Percentiles rank a stretch among this genome's conserved stretches.
Evolutionary conservation across 2,113 vertebrate genomes (phyloP).

Genomic region (Jaculus jaculus): DNA sequence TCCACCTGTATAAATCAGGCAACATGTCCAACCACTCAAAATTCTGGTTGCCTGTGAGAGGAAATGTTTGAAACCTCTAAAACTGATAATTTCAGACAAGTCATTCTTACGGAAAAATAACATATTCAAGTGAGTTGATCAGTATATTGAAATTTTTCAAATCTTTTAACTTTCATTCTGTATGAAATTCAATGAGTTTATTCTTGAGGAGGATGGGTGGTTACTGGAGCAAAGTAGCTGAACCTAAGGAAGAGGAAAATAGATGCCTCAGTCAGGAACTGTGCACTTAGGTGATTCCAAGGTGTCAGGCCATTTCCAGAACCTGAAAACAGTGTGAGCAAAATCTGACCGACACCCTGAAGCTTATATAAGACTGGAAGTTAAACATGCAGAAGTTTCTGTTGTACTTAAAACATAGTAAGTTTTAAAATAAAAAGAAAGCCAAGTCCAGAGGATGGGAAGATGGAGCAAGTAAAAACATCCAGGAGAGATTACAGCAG

Average conservation of each 20-base stretch:
- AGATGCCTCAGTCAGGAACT: background rate
- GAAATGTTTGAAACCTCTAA: conserved; percentile 24
- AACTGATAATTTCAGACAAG: conserved; percentile 40
- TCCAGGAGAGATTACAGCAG: background rate
- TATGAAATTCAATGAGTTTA: conserved; percentile 23
- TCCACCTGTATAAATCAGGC: background rate
- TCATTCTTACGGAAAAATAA: background rate
- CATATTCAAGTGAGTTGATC: background rate
- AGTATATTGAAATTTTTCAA: background rate
- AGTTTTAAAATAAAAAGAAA: background rate
- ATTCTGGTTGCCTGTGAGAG: background rate
- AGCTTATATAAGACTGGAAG: background rate
- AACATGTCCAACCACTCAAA: background rate
- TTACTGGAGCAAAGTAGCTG: background rate
- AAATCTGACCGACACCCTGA: background rate
- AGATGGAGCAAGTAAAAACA: background rate
- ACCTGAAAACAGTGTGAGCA: background rate
- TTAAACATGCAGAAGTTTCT: background rate
- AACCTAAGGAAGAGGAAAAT: background rate
- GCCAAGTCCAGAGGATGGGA: background rate
- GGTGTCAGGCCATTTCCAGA: background rate
- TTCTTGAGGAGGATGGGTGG: background rate
- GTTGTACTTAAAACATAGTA: background rate
- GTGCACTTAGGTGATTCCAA: background rate
- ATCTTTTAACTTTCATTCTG: conserved; percentile 7